These are phyloP conservation scores for Strigamia transsilvanica DNA, from an alignment of 2,888 invertebrate species.

Conservation along the genomic window DNA sequence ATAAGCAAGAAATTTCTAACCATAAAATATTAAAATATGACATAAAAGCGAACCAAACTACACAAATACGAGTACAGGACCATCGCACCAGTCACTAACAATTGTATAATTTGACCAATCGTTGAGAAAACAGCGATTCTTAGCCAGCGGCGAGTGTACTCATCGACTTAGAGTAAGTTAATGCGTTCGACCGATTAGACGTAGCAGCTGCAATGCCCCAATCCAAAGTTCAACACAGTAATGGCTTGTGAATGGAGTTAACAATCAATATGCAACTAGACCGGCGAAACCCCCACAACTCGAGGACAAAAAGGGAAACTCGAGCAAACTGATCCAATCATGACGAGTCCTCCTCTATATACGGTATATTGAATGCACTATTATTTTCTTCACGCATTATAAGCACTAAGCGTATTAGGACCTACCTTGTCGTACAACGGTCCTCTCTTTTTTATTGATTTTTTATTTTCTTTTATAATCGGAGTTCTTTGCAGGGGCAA, in stretches of 20 bases:
- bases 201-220: conserved; percentile 43
- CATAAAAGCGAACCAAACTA: no score
- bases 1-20: neutral
- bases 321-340: conserved; percentile 49
- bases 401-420: conserved; percentile 17
- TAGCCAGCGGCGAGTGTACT: conserved; percentile 39
- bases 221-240: conserved; percentile 45
- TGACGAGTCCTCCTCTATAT: neutral
- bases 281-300: conserved; percentile 39
- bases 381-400: conserved; percentile 46
- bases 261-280: conserved; percentile 18
- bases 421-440: conserved; percentile 29
- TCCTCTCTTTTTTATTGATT: conserved; percentile 4
- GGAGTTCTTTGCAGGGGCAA: neutral
- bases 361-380: neutral
- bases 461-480: conserved; percentile 16
- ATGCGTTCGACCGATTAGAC: conserved; percentile 43
- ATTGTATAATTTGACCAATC: neutral
- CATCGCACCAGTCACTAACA: no score
- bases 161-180: conserved; percentile 40
- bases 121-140: conserved; percentile 15
- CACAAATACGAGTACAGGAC: no score
- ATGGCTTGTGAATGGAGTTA: conserved; percentile 34
- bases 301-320: conserved; percentile 37
- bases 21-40: neutral